Percentiles rank a stretch among this genome's conserved stretches.
phyloP scores from a whole-genome alignment of 2,888 invertebrate species.

The Ectemnius cavifrons region DNA sequence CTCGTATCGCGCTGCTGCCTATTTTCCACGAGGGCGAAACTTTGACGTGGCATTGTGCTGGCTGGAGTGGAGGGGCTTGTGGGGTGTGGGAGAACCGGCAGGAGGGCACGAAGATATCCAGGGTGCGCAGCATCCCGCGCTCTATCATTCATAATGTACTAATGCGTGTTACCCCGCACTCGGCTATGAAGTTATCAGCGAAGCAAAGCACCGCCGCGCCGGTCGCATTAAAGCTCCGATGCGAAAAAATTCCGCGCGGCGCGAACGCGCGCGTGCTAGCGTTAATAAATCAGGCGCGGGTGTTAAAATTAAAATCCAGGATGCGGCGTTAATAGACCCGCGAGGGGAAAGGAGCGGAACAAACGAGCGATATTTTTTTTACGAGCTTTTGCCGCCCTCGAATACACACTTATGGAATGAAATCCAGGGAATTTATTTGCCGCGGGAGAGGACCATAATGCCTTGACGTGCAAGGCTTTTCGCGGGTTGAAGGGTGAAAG shows the following conservation, averaged over 20 bases:
- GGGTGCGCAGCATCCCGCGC: neutral
- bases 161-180: conserved; percentile 1
- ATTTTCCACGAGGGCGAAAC: neutral
- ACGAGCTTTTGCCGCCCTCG: neutral
- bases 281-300: neutral
- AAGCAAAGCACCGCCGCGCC: neutral
- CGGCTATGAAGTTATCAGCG: neutral
- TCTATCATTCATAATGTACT: conserved; percentile 3
- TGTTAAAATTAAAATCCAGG: neutral
- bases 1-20: neutral
- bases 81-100: too few relatives aligned
- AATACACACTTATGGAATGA: neutral
- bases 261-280: neutral
- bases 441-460: conserved; percentile 6
- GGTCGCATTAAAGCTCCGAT: too few relatives aligned
- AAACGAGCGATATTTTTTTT: neutral
- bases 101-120: neutral
- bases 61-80: neutral
- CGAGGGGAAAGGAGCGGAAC: neutral
- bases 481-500: conserved; percentile 22
- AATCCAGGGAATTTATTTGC: conserved; percentile 17
- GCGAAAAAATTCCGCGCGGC: too few relatives aligned
- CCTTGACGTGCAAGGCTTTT: conserved; percentile 27
- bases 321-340: neutral
- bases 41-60: neutral